These are phyloP conservation scores for Actenoides hombroni DNA, from an alignment of 2,113 vertebrate species.

Conservation along the genomic window DNA sequence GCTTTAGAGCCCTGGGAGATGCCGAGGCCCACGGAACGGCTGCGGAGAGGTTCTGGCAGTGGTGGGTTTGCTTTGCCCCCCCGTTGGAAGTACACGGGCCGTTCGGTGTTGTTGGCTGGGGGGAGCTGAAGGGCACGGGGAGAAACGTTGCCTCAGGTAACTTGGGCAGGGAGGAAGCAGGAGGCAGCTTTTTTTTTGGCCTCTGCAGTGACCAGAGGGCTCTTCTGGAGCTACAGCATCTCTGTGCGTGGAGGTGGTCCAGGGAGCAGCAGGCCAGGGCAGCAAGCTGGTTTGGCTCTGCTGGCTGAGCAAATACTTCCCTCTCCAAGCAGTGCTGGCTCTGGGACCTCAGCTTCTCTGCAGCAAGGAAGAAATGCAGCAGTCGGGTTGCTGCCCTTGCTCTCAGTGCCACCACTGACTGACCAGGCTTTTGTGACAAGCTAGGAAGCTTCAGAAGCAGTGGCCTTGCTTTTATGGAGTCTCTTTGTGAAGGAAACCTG, in stretches of 20 bases:
- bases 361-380: not conserved
- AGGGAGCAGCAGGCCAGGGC: not conserved
- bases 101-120: not conserved
- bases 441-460: not conserved
- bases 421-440: not conserved
- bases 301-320: not conserved
- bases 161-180: not conserved
- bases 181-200: not conserved
- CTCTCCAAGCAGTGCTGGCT: accelerated
- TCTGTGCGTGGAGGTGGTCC: not conserved
- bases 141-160: not conserved
- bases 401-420: not conserved
- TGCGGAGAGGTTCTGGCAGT: not conserved
- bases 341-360: not conserved
- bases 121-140: not conserved
- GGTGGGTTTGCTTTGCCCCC: not conserved
- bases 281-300: not conserved
- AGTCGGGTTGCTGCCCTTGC: not conserved
- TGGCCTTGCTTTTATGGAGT: not conserved
- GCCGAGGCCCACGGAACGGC: not conserved
- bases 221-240: not conserved
- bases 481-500: not conserved
- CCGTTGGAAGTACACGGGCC: accelerated
- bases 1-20: not conserved
- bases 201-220: slow-evolving; percentile 10